A percentile compares a stretch with the other conserved stretches of the same genome.
Conservation (phyloP, 2,113 vertebrate genomes). For the Mormyrus iriodes region DNA sequence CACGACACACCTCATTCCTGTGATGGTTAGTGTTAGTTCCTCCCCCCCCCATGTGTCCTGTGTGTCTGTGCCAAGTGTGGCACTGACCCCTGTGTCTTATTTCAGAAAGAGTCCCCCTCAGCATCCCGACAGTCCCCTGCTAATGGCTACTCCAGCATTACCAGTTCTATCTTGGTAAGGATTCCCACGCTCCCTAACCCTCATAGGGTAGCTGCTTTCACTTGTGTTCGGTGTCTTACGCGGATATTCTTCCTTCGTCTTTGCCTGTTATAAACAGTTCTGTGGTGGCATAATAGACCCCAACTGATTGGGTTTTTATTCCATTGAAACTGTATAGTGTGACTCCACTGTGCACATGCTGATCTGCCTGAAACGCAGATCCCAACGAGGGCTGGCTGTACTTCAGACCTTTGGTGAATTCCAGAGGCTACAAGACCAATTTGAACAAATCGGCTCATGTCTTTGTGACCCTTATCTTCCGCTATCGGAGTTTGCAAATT, state of each 20-base stretch:
- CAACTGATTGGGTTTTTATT: not conserved
- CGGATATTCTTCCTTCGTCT: not conserved
- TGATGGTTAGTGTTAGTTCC: not conserved
- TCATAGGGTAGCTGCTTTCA: not conserved
- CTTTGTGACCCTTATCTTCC: conserved; percentile 53
- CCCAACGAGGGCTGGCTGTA: not conserved
- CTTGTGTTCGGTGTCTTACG: not conserved
- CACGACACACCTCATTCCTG: not conserved
- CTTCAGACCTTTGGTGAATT: not conserved
- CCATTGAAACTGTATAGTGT: not conserved
- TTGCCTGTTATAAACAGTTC: not conserved
- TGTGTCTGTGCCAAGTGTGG: conserved; percentile 22
- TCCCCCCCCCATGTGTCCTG: conserved; percentile 1
- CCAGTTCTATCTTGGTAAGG: conserved; percentile 99
- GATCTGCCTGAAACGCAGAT: not conserved
- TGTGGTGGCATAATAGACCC: not conserved
- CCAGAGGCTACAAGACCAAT: not conserved
- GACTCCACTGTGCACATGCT: not conserved
- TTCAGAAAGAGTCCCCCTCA: conserved; percentile 99
- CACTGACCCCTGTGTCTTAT: conserved; percentile 97
- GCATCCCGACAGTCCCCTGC: conserved; percentile 97
- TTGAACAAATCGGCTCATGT: not conserved
- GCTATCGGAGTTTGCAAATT: conserved; percentile 97
- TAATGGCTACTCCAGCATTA: conserved; percentile 99
- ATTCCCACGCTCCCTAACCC: conserved; percentile 45